These are phyloP conservation scores for Phrynocephalus forsythii DNA, from an alignment of 2,797 vertebrate species.

Conservation along the genomic window DNA sequence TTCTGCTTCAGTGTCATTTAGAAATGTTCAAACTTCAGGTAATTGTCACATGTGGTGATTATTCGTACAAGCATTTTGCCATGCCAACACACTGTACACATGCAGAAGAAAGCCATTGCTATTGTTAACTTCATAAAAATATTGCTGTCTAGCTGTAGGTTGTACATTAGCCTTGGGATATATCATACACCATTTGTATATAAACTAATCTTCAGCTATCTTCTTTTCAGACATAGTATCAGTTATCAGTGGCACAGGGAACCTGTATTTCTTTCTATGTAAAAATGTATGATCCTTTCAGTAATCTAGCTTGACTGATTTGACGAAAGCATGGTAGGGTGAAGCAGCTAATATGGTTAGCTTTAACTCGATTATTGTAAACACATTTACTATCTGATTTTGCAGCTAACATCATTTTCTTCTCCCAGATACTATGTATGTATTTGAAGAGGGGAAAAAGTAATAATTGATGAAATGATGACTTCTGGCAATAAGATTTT, in stretches of 20 bases:
- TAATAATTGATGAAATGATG: not conserved
- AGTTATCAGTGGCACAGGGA: not conserved
- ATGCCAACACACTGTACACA: not conserved
- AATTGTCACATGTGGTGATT: not conserved
- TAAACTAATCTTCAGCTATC: not conserved
- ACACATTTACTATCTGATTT: constrained; percentile 33
- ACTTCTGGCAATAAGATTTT: not conserved
- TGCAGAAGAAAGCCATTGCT: not conserved
- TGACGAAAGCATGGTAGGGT: constrained; percentile 16
- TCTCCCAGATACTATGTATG: not conserved
- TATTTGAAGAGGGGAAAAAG: not conserved
- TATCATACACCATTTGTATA: not conserved
- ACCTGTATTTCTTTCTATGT: not conserved
- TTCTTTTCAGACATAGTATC: not conserved
- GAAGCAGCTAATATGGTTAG: constrained; percentile 27
- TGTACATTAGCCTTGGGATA: not conserved
- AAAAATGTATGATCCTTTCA: constrained; percentile 8
- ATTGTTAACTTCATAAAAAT: not conserved
- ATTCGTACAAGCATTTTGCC: not conserved
- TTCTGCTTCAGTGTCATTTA: not conserved
- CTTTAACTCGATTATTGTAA: constrained; percentile 25
- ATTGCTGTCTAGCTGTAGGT: not conserved
- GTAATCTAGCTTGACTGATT: not conserved
- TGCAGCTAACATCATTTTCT: constrained; percentile 11
- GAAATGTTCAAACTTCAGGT: not conserved